Conservation (phyloP, 1,140 invertebrate species). For the Drosophila littoralis region DNA sequence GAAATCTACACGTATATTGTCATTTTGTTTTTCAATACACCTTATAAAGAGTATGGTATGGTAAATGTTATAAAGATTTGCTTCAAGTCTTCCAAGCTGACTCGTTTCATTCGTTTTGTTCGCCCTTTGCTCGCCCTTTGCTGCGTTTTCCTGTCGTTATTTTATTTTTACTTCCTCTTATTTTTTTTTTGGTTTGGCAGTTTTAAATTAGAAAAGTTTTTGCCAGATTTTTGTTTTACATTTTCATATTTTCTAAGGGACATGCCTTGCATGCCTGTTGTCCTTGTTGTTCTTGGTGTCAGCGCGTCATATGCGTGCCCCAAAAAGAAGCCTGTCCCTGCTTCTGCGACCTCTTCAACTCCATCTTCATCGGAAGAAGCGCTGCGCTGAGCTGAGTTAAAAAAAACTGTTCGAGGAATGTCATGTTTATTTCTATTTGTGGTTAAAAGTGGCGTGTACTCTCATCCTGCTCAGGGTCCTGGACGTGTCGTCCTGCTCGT, state of each 20-base stretch:
- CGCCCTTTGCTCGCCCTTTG: conserved; percentile 51
- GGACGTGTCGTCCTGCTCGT: not conserved
- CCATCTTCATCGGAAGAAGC: conserved; percentile 14
- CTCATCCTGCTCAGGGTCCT: conserved; percentile 21
- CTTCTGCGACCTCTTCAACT: not conserved
- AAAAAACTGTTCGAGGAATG: conserved; percentile 48
- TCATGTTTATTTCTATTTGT: conserved; percentile 79
- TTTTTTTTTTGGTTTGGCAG: conserved; percentile 69
- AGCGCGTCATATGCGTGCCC: conserved; percentile 70
- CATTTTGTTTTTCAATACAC: not conserved
- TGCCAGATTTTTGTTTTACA: conserved; percentile 82
- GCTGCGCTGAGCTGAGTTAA: conserved; percentile 38
- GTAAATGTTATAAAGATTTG: conserved; percentile 73
- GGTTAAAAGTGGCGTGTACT: conserved; percentile 46
- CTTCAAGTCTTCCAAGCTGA: conserved; percentile 38
- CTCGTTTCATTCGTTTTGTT: conserved; percentile 32
- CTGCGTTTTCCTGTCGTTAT: conserved; percentile 59
- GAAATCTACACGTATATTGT: too few relatives aligned
- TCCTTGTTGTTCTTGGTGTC: conserved; percentile 52
- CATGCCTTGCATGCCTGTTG: conserved; percentile 72
- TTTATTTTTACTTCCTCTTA: conserved; percentile 58
- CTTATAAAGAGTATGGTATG: conserved; percentile 45
- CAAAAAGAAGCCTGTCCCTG: conserved; percentile 29
- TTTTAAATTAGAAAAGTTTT: conserved; percentile 83
- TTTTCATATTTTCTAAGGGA: conserved; percentile 81